A percentile compares a stretch with the other conserved stretches of the same genome.
These are phyloP conservation scores for Cynopterus sphinx DNA, from an alignment of 2,797 vertebrate species.

Conservation along the genomic window DNA sequence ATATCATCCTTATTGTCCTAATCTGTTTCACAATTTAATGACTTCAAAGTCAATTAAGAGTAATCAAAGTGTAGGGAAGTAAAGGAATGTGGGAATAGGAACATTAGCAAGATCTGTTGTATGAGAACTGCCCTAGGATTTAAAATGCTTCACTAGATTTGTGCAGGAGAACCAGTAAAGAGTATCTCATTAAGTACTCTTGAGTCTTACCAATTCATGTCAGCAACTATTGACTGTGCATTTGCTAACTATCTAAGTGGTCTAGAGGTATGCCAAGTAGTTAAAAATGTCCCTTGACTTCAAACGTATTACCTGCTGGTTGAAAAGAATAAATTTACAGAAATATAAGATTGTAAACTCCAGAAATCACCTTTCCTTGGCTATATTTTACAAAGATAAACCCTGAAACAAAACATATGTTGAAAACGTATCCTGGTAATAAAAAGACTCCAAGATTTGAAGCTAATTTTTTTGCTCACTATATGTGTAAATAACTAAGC, in stretches of 20 bases:
- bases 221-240: not conserved
- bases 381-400: not conserved
- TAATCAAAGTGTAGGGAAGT: not conserved
- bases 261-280: not conserved
- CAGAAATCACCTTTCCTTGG: not conserved
- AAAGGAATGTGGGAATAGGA: not conserved
- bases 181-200: not conserved
- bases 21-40: not conserved
- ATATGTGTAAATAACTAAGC: not conserved
- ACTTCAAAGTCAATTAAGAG: not conserved
- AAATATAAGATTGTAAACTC: not conserved
- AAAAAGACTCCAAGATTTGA: not conserved
- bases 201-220: not conserved
- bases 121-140: not conserved
- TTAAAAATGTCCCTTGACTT: not conserved
- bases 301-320: not conserved
- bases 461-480: not conserved
- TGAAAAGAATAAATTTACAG: slow-evolving; percentile 3
- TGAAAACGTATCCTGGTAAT: not conserved
- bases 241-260: not conserved
- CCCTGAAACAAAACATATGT: not conserved
- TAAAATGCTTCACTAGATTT: not conserved
- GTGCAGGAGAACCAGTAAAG: not conserved
- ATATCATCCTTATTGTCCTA: not conserved
- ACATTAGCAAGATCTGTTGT: not conserved